A percentile compares a stretch with the other conserved stretches of the same genome.
phyloP scores from a whole-genome alignment of 64 coral and sea anemone genomes.

The Anthopleura sola region DNA sequence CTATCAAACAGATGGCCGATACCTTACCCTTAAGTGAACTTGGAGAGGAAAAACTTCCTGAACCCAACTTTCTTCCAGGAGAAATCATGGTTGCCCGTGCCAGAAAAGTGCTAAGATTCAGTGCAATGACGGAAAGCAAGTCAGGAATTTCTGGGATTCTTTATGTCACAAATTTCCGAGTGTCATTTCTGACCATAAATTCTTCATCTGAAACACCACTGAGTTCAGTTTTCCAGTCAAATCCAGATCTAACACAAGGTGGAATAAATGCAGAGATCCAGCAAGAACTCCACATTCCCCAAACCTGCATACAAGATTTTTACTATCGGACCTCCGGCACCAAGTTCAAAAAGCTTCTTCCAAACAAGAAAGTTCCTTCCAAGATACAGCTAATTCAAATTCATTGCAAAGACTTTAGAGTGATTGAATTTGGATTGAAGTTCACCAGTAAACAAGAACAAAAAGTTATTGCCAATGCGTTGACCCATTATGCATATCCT shows the following conservation, averaged over 20 bases:
- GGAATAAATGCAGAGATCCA: constrained; percentile 83
- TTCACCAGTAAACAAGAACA: constrained; percentile 71
- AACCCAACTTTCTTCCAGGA: constrained; percentile 70
- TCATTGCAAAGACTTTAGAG: constrained; percentile 90
- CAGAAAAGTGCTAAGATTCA: constrained; percentile 81
- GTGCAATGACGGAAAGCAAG: constrained; percentile 91
- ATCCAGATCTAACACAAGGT: constrained; percentile 83
- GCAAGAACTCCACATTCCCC: constrained; percentile 84
- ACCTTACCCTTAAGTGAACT: background rate
- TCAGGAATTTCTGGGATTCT: constrained; percentile 90
- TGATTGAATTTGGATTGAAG: constrained; percentile 91
- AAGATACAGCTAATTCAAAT: constrained; percentile 83
- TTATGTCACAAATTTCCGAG: constrained; percentile 93
- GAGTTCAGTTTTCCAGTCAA: constrained; percentile 95
- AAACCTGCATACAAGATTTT: constrained; percentile 86
- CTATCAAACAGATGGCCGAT: background rate
- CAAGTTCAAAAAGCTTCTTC: constrained; percentile 74
- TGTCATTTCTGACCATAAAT: constrained; percentile 79
- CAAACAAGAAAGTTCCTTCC: constrained; percentile 55
- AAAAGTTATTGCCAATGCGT: constrained; percentile 73
- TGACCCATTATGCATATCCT: constrained; percentile 82
- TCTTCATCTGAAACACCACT: constrained; percentile 56
- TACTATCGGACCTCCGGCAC: constrained; percentile 53
- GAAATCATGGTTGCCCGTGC: constrained; percentile 87
- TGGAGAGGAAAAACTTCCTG: constrained; percentile 54